Percentiles rank a stretch among this genome's conserved stretches.
These are phyloP conservation scores for Empis stercorea DNA, from an alignment of 2,888 invertebrate genomes.

Conservation along the genomic window DNA sequence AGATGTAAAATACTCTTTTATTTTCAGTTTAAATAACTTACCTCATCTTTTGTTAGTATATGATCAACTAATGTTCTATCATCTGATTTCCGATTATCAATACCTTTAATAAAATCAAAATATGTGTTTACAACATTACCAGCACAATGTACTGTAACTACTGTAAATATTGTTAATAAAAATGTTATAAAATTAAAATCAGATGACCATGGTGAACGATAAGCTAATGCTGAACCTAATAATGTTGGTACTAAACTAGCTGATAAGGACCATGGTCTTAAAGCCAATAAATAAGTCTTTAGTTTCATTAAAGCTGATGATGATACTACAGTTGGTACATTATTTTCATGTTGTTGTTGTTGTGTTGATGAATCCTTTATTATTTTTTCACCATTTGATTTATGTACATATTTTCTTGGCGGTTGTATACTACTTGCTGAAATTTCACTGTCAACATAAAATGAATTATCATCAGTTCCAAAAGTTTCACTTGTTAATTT, in stretches of 20 bases:
- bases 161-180: slow-evolving; percentile 70
- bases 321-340: too few relatives aligned
- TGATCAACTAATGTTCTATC: slow-evolving; percentile 92
- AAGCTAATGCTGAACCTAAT: slow-evolving; percentile 78
- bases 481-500: too few relatives aligned
- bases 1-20: too few relatives aligned
- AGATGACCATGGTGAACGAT: slow-evolving; percentile 60
- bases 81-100: slow-evolving; percentile 85
- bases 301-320: slow-evolving; percentile 59
- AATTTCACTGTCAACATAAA: too few relatives aligned
- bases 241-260: slow-evolving; percentile 84
- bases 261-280: slow-evolving; percentile 89
- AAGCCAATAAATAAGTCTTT: slow-evolving; percentile 74
- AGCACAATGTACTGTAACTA: slow-evolving; percentile 86
- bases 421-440: too few relatives aligned
- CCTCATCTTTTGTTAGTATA: slow-evolving; percentile 62
- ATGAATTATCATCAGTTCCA: too few relatives aligned
- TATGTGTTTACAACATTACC: slow-evolving; percentile 96
- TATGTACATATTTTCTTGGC: neutral
- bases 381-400: slow-evolving; percentile 5
- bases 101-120: slow-evolving; percentile 87
- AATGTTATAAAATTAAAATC: slow-evolving; percentile 71
- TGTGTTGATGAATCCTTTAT: too few relatives aligned
- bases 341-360: too few relatives aligned
- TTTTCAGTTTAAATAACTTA: too few relatives aligned